These are phyloP conservation scores for Drosophila serrata DNA, from an alignment of 1,140 invertebrate species.

Conservation along the genomic window DNA sequence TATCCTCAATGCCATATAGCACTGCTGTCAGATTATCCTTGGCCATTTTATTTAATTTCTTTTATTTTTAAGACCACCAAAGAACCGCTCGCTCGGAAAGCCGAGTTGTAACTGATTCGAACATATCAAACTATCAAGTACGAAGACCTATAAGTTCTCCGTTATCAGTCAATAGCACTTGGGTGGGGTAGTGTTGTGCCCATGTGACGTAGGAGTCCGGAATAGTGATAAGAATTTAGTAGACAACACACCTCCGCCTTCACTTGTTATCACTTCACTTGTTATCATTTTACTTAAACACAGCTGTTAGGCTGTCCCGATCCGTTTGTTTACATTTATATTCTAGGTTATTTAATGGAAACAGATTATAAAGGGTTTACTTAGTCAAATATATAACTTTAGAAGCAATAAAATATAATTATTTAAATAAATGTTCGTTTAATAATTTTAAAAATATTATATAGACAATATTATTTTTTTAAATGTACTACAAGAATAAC, in stretches of 20 bases:
- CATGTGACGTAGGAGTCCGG: slow-evolving; percentile 21
- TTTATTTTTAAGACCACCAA: background rate
- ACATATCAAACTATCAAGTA: background rate
- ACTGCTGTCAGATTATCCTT: slow-evolving; percentile 88
- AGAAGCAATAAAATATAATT: background rate
- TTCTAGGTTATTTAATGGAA: background rate
- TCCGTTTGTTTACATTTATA: slow-evolving; percentile 16
- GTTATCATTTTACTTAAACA: slow-evolving; percentile 5
- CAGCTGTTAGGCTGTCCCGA: slow-evolving; percentile 5
- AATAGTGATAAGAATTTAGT: slow-evolving; percentile 20
- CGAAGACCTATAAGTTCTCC: background rate
- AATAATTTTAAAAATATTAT: background rate
- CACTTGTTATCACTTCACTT: slow-evolving; percentile 1
- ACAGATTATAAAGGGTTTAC: background rate
- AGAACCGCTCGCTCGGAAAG: slow-evolving; percentile 12
- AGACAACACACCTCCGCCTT: slow-evolving; percentile 2
- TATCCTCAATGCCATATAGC: slow-evolving; percentile 91
- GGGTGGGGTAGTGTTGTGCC: background rate
- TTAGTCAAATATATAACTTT: background rate
- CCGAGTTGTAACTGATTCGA: slow-evolving; percentile 26
- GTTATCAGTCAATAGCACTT: slow-evolving; percentile 19
- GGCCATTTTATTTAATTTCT: slow-evolving; percentile 47
- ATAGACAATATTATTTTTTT: too few relatives aligned
- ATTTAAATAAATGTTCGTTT: background rate
- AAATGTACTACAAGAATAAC: background rate